phyloP scores from a whole-genome alignment of 2,797 vertebrate species.

The Heterohyrax brucei region DNA sequence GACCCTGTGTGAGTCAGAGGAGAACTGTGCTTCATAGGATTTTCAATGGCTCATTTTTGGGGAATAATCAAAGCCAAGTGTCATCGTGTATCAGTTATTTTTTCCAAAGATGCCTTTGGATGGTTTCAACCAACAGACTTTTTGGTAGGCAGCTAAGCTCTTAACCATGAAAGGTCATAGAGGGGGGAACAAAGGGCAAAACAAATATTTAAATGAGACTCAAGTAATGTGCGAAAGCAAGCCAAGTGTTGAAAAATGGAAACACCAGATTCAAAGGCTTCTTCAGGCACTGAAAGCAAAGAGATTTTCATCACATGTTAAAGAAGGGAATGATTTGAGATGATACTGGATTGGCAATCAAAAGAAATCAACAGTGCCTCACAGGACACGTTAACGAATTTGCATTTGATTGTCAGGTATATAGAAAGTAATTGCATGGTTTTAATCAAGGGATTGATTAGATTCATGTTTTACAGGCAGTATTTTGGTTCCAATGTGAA shows the following conservation, averaged over 20 bases:
- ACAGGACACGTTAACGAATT: background rate
- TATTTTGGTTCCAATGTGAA: background rate
- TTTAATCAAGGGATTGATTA: background rate
- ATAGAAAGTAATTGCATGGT: background rate
- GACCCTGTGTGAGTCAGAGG: background rate
- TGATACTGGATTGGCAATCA: background rate
- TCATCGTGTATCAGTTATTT: background rate
- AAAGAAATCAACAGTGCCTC: background rate
- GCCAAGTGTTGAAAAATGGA: background rate
- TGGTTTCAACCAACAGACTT: background rate
- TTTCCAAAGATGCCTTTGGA: background rate
- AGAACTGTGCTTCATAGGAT: background rate
- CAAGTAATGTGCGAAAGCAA: background rate
- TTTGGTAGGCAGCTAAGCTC: background rate
- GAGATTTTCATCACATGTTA: background rate
- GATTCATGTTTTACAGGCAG: background rate
- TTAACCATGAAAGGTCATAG: background rate
- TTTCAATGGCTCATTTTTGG: background rate
- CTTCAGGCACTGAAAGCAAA: background rate
- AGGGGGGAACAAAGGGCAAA: background rate
- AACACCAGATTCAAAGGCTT: background rate
- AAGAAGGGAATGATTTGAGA: background rate
- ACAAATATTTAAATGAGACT: background rate
- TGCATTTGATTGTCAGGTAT: background rate
- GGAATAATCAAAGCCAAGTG: background rate